Percentiles rank a stretch among this genome's conserved stretches.
Evolutionary conservation across 2,888 invertebrate genomes (phyloP).

Genomic region (Heteromurus nitidus): DNA sequence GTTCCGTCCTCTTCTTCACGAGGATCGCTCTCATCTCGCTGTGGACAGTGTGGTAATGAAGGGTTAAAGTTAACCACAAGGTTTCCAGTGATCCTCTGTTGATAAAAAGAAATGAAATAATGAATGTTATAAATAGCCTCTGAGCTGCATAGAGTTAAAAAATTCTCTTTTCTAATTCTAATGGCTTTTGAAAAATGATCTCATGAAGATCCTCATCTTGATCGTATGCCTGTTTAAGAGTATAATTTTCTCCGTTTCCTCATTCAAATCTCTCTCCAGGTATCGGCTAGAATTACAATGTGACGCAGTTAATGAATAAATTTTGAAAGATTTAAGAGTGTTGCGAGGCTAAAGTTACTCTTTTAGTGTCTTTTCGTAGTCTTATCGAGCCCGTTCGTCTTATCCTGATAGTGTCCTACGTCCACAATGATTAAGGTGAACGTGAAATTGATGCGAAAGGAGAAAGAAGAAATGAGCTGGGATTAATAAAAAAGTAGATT

Average conservation of each 20-base stretch:
- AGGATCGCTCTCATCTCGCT: neutral
- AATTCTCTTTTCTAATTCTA: slow-evolving; percentile 7
- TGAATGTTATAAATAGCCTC: slow-evolving; percentile 47
- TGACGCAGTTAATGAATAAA: too few relatives aligned
- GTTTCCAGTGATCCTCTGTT: slow-evolving; percentile 3
- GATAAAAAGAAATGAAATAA: slow-evolving; percentile 43
- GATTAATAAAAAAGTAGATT: too few relatives aligned
- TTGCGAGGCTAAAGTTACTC: slow-evolving; percentile 47
- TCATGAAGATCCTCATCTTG: too few relatives aligned
- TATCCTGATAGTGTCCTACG: neutral
- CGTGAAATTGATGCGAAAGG: neutral
- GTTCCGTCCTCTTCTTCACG: neutral
- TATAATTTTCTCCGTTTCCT: too few relatives aligned
- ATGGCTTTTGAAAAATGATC: slow-evolving; percentile 29
- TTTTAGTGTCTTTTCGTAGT: slow-evolving; percentile 40
- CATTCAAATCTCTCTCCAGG: too few relatives aligned
- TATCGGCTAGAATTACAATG: neutral
- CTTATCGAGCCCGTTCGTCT: neutral
- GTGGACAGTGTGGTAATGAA: slow-evolving; percentile 20
- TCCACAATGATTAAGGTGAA: slow-evolving; percentile 19
- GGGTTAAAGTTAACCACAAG: neutral
- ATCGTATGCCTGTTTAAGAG: too few relatives aligned
- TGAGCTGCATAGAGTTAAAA: neutral
- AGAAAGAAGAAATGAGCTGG: neutral
- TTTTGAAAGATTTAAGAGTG: too few relatives aligned